Conservation (phyloP, 2,113 vertebrate genomes). For the Leuciscus idus region DNA sequence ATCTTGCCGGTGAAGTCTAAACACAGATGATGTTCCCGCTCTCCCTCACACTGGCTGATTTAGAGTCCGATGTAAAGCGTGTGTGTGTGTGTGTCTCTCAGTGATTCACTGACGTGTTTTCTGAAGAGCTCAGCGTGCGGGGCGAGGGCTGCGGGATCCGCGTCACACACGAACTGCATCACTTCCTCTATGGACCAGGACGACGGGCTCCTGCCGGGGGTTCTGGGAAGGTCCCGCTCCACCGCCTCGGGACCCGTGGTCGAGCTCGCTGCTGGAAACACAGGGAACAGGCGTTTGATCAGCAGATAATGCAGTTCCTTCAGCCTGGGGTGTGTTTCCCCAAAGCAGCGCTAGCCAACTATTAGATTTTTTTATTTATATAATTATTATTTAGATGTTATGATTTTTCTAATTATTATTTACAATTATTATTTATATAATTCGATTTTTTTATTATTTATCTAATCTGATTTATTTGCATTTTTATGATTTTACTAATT, state of each 20-base stretch:
- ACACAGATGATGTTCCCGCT: slow-evolving; percentile 43
- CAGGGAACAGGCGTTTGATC: not conserved
- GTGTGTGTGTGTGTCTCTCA: too few species aligned
- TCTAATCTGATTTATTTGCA: too few species aligned
- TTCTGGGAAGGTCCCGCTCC: slow-evolving; percentile 77
- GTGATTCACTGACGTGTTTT: slow-evolving; percentile 83
- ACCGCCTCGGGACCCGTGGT: slow-evolving; percentile 86
- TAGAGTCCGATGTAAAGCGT: not conserved
- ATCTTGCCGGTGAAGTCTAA: slow-evolving; percentile 55
- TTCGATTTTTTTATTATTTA: too few species aligned
- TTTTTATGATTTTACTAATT: too few species aligned
- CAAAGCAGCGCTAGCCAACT: too few species aligned
- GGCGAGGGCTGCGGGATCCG: slow-evolving; percentile 86
- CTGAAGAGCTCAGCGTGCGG: slow-evolving; percentile 93
- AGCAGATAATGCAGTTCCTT: not conserved
- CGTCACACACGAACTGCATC: slow-evolving; percentile 90
- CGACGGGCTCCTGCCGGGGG: slow-evolving; percentile 80
- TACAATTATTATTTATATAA: too few species aligned
- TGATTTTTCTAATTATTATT: too few species aligned
- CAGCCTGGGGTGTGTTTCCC: not conserved
- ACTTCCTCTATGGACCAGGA: slow-evolving; percentile 95
- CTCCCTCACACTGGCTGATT: slow-evolving; percentile 10
- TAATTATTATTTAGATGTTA: too few species aligned
- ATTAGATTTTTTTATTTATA: too few species aligned
- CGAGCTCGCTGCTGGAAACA: slow-evolving; percentile 84